phyloP scores from a whole-genome alignment of 1,140 invertebrate genomes.

The Zaprionus kolodkinae region DNA sequence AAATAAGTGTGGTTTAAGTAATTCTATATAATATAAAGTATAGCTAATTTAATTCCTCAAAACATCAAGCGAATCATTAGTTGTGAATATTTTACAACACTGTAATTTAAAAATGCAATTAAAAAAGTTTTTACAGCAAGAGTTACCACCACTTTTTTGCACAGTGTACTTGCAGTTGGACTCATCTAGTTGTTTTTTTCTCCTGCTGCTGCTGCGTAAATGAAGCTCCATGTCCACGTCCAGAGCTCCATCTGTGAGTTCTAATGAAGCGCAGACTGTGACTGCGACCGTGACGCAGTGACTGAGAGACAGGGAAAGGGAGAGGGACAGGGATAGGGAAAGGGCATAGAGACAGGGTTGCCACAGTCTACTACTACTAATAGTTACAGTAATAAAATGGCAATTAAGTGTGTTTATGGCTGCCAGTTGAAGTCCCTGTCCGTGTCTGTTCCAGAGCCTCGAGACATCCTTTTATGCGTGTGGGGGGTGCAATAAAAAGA shows the following conservation, averaged over 20 bases:
- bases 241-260: conserved; percentile 5
- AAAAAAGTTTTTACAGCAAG: too few relatives aligned
- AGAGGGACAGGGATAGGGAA: neutral
- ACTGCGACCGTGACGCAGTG: conserved; percentile 11
- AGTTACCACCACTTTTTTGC: neutral
- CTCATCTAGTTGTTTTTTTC: neutral
- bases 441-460: conserved; percentile 45
- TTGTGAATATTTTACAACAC: too few relatives aligned
- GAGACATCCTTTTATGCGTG: conserved; percentile 72
- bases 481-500: conserved; percentile 65
- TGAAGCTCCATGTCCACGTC: conserved; percentile 34
- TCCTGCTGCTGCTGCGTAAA: conserved; percentile 57
- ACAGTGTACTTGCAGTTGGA: neutral
- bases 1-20: too few relatives aligned
- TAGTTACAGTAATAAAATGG: conserved; percentile 78
- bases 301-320: conserved; percentile 4
- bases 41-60: too few relatives aligned
- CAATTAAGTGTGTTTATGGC: conserved; percentile 79
- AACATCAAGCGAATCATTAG: too few relatives aligned
- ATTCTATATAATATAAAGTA: too few relatives aligned
- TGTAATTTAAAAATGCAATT: neutral
- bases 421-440: conserved; percentile 15
- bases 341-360: neutral
- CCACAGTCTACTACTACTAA: conserved; percentile 42
- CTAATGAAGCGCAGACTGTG: conserved; percentile 60